These are phyloP conservation scores for Neosalanx taihuensis DNA, from an alignment of 2,797 vertebrate species.

Conservation along the genomic window DNA sequence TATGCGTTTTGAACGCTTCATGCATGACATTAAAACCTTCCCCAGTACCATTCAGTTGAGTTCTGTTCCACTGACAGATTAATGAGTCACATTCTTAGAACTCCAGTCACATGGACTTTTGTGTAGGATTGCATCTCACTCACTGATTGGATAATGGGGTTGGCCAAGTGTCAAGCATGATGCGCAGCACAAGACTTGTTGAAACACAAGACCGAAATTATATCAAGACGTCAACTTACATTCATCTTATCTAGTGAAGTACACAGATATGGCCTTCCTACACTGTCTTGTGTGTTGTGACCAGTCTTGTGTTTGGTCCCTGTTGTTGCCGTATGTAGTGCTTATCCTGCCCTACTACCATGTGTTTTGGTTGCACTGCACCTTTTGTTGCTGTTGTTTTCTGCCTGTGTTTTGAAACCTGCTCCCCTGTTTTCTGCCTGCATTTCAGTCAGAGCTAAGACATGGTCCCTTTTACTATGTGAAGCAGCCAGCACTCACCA, in stretches of 20 bases:
- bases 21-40: slow-evolving; percentile 32
- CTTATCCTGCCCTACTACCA: slow-evolving; percentile 60
- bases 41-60: slow-evolving; percentile 36
- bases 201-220: too few species aligned
- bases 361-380: slow-evolving; percentile 72
- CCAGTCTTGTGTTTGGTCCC: slow-evolving; percentile 39
- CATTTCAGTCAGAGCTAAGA: slow-evolving; percentile 99
- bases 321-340: slow-evolving; percentile 34
- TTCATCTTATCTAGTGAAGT: neutral
- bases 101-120: slow-evolving; percentile 13
- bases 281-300: neutral
- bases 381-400: slow-evolving; percentile 68
- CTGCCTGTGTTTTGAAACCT: slow-evolving; percentile 92
- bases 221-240: neutral
- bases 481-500: slow-evolving; percentile 87
- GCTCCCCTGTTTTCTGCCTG: slow-evolving; percentile 92
- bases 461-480: slow-evolving; percentile 99
- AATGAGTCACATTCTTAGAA: slow-evolving; percentile 23
- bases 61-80: slow-evolving; percentile 25
- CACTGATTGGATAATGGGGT: slow-evolving; percentile 23
- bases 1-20: slow-evolving; percentile 9
- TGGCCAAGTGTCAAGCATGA: slow-evolving; percentile 32
- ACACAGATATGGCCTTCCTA: neutral
- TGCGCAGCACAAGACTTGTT: slow-evolving; percentile 27
- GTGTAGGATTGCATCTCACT: slow-evolving; percentile 6